Conservation (phyloP, 1,140 invertebrate species). For the Acromyrmex charruanus region DNA sequence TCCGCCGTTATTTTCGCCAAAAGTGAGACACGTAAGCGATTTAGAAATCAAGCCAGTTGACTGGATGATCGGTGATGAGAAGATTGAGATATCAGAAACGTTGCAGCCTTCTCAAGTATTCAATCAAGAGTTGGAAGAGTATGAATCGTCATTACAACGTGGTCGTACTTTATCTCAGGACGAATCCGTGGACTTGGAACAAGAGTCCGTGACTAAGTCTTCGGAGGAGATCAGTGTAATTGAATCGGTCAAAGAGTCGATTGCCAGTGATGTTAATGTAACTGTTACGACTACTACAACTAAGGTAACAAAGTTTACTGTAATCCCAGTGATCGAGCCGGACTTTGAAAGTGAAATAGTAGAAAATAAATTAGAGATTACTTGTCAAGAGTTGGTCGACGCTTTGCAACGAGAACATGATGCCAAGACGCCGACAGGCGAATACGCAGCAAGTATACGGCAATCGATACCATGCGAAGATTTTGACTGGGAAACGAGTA, state of each 20-base stretch:
- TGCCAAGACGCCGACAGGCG: slow-evolving; percentile 82
- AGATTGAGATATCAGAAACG: slow-evolving; percentile 83
- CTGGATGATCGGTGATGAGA: slow-evolving; percentile 86
- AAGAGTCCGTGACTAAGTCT: slow-evolving; percentile 72
- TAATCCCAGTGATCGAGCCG: slow-evolving; percentile 76
- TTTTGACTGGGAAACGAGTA: slow-evolving; percentile 28
- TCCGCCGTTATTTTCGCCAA: slow-evolving; percentile 81
- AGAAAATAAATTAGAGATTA: slow-evolving; percentile 83
- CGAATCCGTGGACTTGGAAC: slow-evolving; percentile 64
- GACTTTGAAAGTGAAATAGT: slow-evolving; percentile 83
- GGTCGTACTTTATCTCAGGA: slow-evolving; percentile 63
- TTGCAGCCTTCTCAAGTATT: slow-evolving; percentile 83
- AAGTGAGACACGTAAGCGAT: slow-evolving; percentile 75
- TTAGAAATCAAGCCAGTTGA: slow-evolving; percentile 83
- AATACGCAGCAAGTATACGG: slow-evolving; percentile 36
- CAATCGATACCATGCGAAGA: not conserved
- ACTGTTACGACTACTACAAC: not conserved
- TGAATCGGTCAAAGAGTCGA: slow-evolving; percentile 68
- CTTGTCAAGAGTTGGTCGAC: slow-evolving; percentile 84
- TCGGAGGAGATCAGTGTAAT: slow-evolving; percentile 75
- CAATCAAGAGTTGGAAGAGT: slow-evolving; percentile 84
- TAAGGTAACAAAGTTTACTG: slow-evolving; percentile 78
- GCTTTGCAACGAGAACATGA: slow-evolving; percentile 83
- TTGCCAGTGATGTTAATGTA: not conserved
- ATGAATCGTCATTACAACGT: slow-evolving; percentile 76